Evolutionary conservation across 2,113 vertebrate genomes (phyloP).

Genomic region (Morone saxatilis): DNA sequence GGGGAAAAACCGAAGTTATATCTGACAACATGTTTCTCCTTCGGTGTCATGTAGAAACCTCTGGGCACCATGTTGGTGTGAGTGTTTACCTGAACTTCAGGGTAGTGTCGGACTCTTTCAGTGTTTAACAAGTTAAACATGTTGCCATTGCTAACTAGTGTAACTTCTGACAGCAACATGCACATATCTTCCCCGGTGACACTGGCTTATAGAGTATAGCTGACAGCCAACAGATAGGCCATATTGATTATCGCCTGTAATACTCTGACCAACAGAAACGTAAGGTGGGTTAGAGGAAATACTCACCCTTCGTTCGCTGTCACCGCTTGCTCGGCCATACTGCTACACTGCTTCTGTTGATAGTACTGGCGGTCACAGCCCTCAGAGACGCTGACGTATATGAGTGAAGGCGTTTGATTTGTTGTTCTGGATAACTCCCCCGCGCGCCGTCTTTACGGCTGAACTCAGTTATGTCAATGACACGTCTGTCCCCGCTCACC

Average conservation of each 20-base stretch:
- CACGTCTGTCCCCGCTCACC: neutral
- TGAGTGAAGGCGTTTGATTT: conserved; percentile 17
- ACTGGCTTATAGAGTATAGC: accelerated
- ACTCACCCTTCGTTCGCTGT: conserved; percentile 66
- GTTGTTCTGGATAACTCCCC: accelerated
- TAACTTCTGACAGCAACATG: neutral
- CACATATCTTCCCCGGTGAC: neutral
- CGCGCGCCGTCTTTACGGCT: neutral
- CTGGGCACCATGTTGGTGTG: accelerated
- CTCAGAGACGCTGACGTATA: neutral
- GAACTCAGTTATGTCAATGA: accelerated
- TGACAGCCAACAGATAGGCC: neutral
- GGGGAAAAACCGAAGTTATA: neutral
- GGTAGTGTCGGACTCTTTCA: neutral
- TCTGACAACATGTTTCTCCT: neutral
- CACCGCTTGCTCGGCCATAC: conserved; percentile 74
- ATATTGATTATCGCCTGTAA: too few relatives aligned
- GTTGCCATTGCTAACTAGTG: neutral
- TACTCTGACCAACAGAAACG: neutral
- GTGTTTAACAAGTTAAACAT: neutral
- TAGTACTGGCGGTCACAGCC: conserved; percentile 15
- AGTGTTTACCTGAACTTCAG: conserved; percentile 9
- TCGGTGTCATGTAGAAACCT: neutral
- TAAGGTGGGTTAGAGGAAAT: neutral
- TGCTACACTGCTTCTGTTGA: neutral